Percentiles rank a stretch among this genome's conserved stretches.
These are phyloP conservation scores for Caenorhabditis sulstoni DNA, from an alignment of 2,888 invertebrate species.

Conservation along the genomic window DNA sequence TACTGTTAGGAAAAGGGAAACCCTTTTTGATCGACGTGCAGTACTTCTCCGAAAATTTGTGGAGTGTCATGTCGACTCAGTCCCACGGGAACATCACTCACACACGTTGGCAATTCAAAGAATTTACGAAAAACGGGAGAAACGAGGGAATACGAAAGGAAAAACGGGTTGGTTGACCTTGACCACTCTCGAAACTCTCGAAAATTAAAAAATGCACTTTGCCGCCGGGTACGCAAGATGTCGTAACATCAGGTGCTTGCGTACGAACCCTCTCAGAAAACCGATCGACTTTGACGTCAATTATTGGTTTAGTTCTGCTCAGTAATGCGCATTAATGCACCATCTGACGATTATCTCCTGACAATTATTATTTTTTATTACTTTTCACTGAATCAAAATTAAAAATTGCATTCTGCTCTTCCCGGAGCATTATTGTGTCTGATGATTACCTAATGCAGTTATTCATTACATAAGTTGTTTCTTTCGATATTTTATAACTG, in stretches of 20 bases:
- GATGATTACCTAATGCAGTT: too few relatives aligned
- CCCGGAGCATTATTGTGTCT: too few relatives aligned
- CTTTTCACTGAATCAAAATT: too few relatives aligned
- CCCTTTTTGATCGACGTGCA: not conserved
- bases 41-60: constrained; percentile 23
- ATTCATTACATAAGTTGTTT: too few relatives aligned
- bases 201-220: constrained; percentile 3
- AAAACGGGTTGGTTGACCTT: constrained; percentile 12
- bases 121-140: constrained; percentile 19
- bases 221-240: constrained; percentile 29
- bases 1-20: not conserved
- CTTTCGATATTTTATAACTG: too few relatives aligned
- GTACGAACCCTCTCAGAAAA: not conserved
- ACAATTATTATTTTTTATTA: too few relatives aligned
- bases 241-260: constrained; percentile 40
- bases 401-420: too few relatives aligned
- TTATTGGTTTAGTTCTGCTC: too few relatives aligned
- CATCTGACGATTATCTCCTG: too few relatives aligned
- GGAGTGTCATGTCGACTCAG: constrained; percentile 45
- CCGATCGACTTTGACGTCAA: not conserved
- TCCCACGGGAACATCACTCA: constrained; percentile 18
- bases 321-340: too few relatives aligned
- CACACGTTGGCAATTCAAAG: not conserved
- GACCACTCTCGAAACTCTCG: constrained; percentile 18
- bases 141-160: not conserved